Percentiles rank a stretch among this genome's conserved stretches.
These are phyloP conservation scores for Macrophya alboannulata DNA, from an alignment of 2,888 invertebrate genomes.

Conservation along the genomic window DNA sequence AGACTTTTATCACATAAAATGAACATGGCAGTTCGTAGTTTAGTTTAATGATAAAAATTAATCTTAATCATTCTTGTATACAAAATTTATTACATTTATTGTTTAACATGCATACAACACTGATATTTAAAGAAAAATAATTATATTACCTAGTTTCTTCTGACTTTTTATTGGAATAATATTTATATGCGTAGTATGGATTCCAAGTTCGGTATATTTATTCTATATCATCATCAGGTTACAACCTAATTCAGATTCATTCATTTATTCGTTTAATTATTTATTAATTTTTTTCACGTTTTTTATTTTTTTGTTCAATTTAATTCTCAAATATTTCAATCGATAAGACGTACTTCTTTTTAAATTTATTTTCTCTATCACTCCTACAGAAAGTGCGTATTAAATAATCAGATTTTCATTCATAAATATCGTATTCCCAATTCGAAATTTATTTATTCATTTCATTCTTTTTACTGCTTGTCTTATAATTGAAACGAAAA, in stretches of 20 bases:
- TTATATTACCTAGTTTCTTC: constrained; percentile 13
- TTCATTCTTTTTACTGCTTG: not conserved
- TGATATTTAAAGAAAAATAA: constrained; percentile 50
- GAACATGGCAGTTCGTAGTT: constrained; percentile 65
- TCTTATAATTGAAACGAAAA: not conserved
- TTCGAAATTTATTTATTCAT: not conserved
- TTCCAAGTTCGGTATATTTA: not conserved
- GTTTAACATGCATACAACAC: constrained; percentile 57
- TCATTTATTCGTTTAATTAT: constrained; percentile 4
- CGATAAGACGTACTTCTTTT: not conserved
- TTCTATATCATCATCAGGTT: constrained; percentile 8
- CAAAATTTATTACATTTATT: constrained; percentile 38
- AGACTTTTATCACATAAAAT: constrained; percentile 63
- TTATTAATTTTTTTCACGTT: not conserved
- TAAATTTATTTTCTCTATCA: not conserved
- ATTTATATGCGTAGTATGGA: not conserved
- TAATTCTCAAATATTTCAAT: not conserved
- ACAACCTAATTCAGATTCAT: constrained; percentile 46
- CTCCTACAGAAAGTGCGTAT: not conserved
- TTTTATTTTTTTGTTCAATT: not conserved
- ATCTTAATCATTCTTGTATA: constrained; percentile 55
- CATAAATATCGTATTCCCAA: not conserved
- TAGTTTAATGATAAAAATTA: constrained; percentile 62
- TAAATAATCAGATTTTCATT: not conserved
- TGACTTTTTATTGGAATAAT: constrained; percentile 27